phyloP scores from a whole-genome alignment of 2,113 vertebrate genomes.

The Bubo bubo region DNA sequence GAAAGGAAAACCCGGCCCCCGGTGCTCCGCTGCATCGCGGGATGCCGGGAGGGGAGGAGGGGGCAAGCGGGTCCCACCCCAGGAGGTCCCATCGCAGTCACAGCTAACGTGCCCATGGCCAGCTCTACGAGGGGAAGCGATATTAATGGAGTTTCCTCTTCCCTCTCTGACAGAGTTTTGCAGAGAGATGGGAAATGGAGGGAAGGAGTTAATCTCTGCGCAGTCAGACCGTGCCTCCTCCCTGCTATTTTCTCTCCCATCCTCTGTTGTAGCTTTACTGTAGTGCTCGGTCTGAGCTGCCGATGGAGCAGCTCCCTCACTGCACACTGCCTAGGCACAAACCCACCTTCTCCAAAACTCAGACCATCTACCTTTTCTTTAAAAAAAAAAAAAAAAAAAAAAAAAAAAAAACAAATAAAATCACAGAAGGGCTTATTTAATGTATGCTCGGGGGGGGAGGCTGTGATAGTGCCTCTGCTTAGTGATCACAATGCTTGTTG shows the following conservation, averaged over 20 bases:
- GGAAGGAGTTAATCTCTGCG: constrained; percentile 19
- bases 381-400: neutral
- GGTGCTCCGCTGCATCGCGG: rapidly evolving
- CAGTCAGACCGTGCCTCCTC: neutral
- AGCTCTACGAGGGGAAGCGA: neutral
- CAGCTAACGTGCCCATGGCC: neutral
- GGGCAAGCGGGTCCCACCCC: neutral
- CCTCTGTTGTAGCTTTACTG: neutral
- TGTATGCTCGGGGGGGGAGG: neutral
- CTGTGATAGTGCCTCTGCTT: neutral
- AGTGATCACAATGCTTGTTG: neutral
- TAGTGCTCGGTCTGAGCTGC: neutral
- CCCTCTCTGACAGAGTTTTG: neutral
- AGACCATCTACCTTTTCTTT: neutral
- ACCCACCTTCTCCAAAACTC: neutral
- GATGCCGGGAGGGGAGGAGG: neutral
- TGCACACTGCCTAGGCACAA: neutral
- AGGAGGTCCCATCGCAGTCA: neutral
- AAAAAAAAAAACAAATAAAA: no score
- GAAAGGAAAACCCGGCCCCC: neutral
- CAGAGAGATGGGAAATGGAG: neutral
- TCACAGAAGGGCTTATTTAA: neutral
- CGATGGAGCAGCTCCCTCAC: neutral
- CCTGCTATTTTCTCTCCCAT: neutral
- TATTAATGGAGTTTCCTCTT: neutral